A percentile compares a stretch with the other conserved stretches of the same genome.
phyloP scores from a whole-genome alignment of 2,113 vertebrate species.

The Archocentrus centrarchus region DNA sequence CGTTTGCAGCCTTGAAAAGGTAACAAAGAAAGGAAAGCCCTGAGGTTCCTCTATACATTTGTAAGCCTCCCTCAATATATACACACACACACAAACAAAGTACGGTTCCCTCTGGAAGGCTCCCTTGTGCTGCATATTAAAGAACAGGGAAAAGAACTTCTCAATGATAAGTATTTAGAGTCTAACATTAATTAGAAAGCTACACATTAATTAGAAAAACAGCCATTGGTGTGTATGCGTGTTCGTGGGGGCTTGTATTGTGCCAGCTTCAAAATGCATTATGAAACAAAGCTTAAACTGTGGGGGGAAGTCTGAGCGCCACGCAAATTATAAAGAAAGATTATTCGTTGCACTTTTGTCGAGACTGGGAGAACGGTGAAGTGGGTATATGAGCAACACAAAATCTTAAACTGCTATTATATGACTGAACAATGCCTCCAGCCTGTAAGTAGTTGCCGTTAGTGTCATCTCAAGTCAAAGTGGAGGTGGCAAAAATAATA shows the following conservation, averaged over 20 bases:
- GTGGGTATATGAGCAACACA: slow-evolving; percentile 59
- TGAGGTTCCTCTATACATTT: slow-evolving; percentile 65
- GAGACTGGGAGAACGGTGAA: slow-evolving; percentile 25
- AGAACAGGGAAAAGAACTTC: slow-evolving; percentile 47
- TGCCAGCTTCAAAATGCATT: slow-evolving; percentile 67
- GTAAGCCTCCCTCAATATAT: slow-evolving; percentile 39
- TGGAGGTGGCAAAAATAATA: slow-evolving; percentile 61
- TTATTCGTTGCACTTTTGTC: slow-evolving; percentile 52
- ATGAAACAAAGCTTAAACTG: slow-evolving; percentile 71
- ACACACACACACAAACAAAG: slow-evolving; percentile 4
- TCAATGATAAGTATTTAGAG: slow-evolving; percentile 64
- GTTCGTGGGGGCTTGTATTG: slow-evolving; percentile 36
- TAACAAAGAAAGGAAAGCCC: slow-evolving; percentile 71
- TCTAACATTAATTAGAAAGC: slow-evolving; percentile 75
- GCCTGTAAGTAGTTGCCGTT: slow-evolving; percentile 49
- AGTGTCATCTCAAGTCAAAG: slow-evolving; percentile 73
- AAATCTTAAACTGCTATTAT: slow-evolving; percentile 50
- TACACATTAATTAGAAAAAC: slow-evolving; percentile 55
- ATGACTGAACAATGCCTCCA: slow-evolving; percentile 44
- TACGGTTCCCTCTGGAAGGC: slow-evolving; percentile 26
- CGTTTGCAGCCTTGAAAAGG: slow-evolving; percentile 57
- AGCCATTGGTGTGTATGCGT: slow-evolving; percentile 32
- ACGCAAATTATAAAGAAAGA: slow-evolving; percentile 52
- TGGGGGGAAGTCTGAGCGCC: slow-evolving; percentile 32
- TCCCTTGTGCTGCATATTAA: slow-evolving; percentile 60